Conservation (phyloP, 2,888 invertebrate genomes). For the Nomada lathburiana region DNA sequence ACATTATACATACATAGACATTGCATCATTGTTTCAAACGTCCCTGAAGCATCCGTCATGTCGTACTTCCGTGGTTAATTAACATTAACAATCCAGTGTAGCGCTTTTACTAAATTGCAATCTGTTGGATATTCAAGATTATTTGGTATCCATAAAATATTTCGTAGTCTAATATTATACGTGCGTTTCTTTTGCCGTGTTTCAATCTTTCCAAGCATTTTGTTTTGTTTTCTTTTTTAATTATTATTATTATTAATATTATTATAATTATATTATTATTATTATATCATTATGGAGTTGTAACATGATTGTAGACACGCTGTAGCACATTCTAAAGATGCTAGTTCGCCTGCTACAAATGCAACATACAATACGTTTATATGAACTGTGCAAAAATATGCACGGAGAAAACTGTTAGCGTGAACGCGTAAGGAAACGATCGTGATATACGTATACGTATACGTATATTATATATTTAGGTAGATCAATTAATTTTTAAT, state of each 20-base stretch:
- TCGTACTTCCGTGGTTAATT: conserved; percentile 56
- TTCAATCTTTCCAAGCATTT: conserved; percentile 47
- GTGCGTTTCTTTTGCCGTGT: conserved; percentile 47
- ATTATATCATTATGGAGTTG: conserved; percentile 28
- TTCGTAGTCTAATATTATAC: conserved; percentile 13
- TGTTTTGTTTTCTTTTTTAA: conserved; percentile 43
- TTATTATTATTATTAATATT: conserved; percentile 5
- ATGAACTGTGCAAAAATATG: conserved; percentile 24
- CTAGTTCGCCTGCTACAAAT: conserved; percentile 17
- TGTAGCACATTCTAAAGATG: conserved; percentile 26
- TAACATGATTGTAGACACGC: conserved; percentile 49
- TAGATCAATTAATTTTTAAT: conserved; percentile 39
- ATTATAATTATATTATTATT: conserved; percentile 12
- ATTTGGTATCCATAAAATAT: conserved; percentile 19
- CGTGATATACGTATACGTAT: conserved; percentile 6
- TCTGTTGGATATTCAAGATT: not conserved
- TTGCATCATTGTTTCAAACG: not conserved
- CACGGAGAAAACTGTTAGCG: conserved; percentile 61
- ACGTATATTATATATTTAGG: conserved; percentile 36
- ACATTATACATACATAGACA: not conserved
- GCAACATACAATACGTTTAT: conserved; percentile 24
- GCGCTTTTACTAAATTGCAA: conserved; percentile 47
- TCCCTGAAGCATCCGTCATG: not conserved
- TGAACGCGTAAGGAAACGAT: conserved; percentile 13
- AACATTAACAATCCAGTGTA: conserved; percentile 54